phyloP scores from a whole-genome alignment of 2,888 invertebrate genomes.

The Plagodis pulveraria region DNA sequence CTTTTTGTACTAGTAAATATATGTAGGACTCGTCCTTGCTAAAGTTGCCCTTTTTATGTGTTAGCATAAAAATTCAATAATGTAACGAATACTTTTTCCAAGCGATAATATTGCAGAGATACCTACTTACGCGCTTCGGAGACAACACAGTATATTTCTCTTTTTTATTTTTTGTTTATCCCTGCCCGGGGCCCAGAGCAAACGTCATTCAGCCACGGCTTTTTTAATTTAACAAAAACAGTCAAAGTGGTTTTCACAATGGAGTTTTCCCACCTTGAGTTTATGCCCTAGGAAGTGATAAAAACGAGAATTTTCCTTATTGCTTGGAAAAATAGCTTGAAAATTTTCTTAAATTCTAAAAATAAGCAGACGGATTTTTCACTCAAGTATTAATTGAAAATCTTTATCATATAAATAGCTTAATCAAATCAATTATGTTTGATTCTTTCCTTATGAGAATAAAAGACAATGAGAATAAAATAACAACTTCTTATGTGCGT shows the following conservation, averaged over 20 bases:
- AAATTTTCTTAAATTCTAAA: background rate
- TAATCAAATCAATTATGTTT: too few relatives aligned
- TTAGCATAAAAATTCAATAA: slow-evolving; percentile 16
- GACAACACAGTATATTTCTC: slow-evolving; percentile 11
- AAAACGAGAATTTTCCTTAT: slow-evolving; percentile 13
- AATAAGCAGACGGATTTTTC: too few relatives aligned
- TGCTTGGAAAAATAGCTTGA: slow-evolving; percentile 2
- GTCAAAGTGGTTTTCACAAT: slow-evolving; percentile 20
- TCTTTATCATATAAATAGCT: too few relatives aligned
- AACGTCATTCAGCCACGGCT: slow-evolving; percentile 19
- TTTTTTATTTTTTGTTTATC: slow-evolving; percentile 15
- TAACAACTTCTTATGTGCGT: too few relatives aligned
- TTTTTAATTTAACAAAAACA: slow-evolving; percentile 24
- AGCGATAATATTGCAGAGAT: slow-evolving; percentile 1
- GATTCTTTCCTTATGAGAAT: too few relatives aligned
- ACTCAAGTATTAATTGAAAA: too few relatives aligned
- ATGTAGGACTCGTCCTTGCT: slow-evolving; percentile 13
- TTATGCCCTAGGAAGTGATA: slow-evolving; percentile 8
- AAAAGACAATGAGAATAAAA: too few relatives aligned
- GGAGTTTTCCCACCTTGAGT: slow-evolving; percentile 16
- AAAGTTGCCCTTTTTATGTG: slow-evolving; percentile 9
- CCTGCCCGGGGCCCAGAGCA: slow-evolving; percentile 9
- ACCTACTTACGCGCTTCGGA: slow-evolving; percentile 8
- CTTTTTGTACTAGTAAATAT: slow-evolving; percentile 9
- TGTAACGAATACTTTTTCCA: slow-evolving; percentile 4